Evolutionary conservation across 2,888 invertebrate genomes (phyloP).

Genomic region (Mongoloraphidia duomilia): DNA sequence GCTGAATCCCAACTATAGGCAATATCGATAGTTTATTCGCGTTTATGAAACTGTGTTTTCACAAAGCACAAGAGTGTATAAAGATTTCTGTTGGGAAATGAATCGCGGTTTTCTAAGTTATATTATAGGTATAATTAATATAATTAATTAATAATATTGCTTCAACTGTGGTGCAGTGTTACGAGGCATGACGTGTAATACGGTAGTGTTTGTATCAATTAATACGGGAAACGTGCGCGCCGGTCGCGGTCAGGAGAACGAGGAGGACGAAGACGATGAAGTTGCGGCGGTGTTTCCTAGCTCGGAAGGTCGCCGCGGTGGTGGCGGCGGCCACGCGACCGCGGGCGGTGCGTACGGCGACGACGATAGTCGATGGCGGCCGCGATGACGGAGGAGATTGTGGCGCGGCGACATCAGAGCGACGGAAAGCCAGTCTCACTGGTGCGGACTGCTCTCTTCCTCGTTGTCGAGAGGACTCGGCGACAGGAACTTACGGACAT

Average conservation of each 20-base stretch:
- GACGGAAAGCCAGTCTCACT: slow-evolving; percentile 30
- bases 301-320: neutral
- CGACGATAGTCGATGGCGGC: slow-evolving; percentile 12
- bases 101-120: no score
- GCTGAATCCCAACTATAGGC: no score
- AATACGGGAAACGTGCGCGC: slow-evolving; percentile 3
- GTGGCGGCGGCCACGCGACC: slow-evolving; percentile 5
- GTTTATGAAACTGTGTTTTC: no score
- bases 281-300: slow-evolving; percentile 20
- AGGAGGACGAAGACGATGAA: slow-evolving; percentile 20
- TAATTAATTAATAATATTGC: no score
- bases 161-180: no score
- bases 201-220: neutral
- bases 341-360: neutral
- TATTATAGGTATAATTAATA: no score
- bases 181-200: neutral
- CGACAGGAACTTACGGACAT: slow-evolving; percentile 77
- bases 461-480: slow-evolving; percentile 74
- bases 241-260: slow-evolving; percentile 12
- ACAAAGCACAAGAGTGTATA: no score
- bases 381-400: slow-evolving; percentile 4
- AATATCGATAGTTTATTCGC: no score
- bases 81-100: no score
- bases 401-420: neutral
- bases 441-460: slow-evolving; percentile 63